Base-by-base conservation (phyloP, 35 echinoderm and acorn worm species). In the Acanthaster planci region DNA sequence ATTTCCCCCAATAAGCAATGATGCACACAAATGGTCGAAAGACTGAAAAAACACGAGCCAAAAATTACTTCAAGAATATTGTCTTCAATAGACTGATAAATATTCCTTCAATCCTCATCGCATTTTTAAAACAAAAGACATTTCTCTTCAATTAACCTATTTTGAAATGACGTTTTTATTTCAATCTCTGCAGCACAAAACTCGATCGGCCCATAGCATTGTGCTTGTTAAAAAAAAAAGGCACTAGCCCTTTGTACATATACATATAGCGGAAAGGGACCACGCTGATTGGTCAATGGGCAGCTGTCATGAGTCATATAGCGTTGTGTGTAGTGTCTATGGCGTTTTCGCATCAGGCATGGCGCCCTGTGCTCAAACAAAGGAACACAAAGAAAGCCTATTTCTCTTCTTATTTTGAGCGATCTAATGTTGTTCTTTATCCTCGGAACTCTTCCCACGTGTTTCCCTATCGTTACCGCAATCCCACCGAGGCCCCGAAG, bases 261-360 rank as follows among this genome's bases (percentile, higher is more conserved):
- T 72, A 34, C 34, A 72, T 72, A 72, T 23, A 72, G 64, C 23
- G 64, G 7, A 72, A 72, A 72, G 23, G 64, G 10, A 26, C 26
- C 18, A 34, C 64, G 64, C 64, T 72, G 64, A 72, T 72, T 72
- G 64, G 64, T 16, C 64, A 72, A 34, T 26, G 15, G 14, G 64
- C 64, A 72, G 64, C 64, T 72, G 64, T 72, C 64, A 72, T 72
- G 64, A 72, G 64, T 72, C 64, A 72, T 72, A 72, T 72, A 72
- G 64, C 34, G 64, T 72, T 72, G 64, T 72, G 64, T 72, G 34
- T 34, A 72, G 64, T 27, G 64, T 31, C 64, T 72, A 72, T 72
- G 64, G 64, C 64, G 64, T 72, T 72, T 72, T 34, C 22, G 64
- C 64, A 72, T n/a, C 64, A 72, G 64, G 64, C 64, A 72, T 72